A percentile compares a stretch with the other conserved stretches of the same genome.
Conservation (phyloP, 1,140 invertebrate genomes). For the Neodiprion virginianus region DNA sequence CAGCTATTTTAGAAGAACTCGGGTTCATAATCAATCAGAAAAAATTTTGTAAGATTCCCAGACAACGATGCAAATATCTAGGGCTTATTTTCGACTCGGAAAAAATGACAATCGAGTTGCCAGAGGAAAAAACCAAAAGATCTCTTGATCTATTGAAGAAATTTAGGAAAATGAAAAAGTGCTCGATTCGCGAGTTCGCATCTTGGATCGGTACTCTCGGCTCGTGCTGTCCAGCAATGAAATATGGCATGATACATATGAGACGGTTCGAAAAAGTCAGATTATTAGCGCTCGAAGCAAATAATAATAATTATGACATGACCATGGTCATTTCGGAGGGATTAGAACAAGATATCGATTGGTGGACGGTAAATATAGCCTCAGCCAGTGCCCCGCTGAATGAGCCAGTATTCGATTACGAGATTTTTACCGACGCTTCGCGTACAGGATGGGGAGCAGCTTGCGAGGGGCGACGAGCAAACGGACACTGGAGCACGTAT, state of each 20-base stretch:
- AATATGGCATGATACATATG: conserved; percentile 11
- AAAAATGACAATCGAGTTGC: conserved; percentile 18
- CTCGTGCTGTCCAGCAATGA: conserved; percentile 7
- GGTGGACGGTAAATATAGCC: conserved; percentile 20
- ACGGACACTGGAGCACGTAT: conserved; percentile 25
- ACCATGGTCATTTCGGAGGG: conserved; percentile 11
- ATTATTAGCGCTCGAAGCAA: conserved; percentile 3
- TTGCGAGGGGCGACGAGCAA: not conserved
- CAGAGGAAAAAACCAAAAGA: conserved; percentile 15
- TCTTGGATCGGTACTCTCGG: conserved; percentile 18
- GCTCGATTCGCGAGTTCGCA: conserved; percentile 23
- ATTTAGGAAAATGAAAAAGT: conserved; percentile 5
- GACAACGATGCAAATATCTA: conserved; percentile 18
- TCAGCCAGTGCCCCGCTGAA: not conserved
- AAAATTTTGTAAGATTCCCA: conserved; percentile 18
- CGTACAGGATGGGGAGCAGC: conserved; percentile 15
- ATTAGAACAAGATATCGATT: conserved; percentile 11
- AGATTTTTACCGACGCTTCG: conserved; percentile 23
- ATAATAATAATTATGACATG: conserved; percentile 6
- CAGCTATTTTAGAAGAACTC: conserved; percentile 5
- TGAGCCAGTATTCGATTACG: not conserved
- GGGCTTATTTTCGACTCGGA: conserved; percentile 20
- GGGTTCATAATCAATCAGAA: conserved; percentile 18
- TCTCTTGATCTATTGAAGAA: conserved; percentile 2
- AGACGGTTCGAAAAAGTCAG: conserved; percentile 10